Conservation (phyloP, 2,888 invertebrate genomes). For the Masnerella sp. region DNA sequence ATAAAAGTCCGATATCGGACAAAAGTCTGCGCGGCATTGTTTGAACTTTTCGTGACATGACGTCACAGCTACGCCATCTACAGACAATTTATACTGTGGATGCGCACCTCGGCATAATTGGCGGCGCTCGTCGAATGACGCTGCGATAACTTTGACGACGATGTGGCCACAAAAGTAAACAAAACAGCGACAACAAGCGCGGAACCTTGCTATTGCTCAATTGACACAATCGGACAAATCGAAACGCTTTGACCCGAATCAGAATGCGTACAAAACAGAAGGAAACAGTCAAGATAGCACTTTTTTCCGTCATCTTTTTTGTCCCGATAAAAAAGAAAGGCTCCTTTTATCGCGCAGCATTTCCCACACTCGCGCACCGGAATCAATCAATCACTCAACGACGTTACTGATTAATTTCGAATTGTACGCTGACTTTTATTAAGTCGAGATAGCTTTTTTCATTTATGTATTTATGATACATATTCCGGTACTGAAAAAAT, state of each 20-base stretch:
- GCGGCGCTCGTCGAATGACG: slow-evolving; percentile 64
- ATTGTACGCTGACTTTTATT: slow-evolving; percentile 20
- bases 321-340: too few species aligned
- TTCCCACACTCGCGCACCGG: slow-evolving; percentile 3
- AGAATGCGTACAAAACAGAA: slow-evolving; percentile 27
- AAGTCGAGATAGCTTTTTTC: too few species aligned
- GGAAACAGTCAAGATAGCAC: slow-evolving; percentile 33
- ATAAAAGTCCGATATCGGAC: slow-evolving; percentile 25
- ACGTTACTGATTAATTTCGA: slow-evolving; percentile 25
- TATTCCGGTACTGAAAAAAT: too few species aligned
- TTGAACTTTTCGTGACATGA: slow-evolving; percentile 44
- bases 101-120: slow-evolving; percentile 68
- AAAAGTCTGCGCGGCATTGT: slow-evolving; percentile 60
- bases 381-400: slow-evolving; percentile 26
- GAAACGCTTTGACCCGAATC: slow-evolving; percentile 26
- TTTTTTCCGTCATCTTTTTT: slow-evolving; percentile 21
- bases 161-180: slow-evolving; percentile 67
- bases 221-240: slow-evolving; percentile 40
- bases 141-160: slow-evolving; percentile 68
- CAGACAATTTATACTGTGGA: slow-evolving; percentile 71
- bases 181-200: slow-evolving; percentile 32
- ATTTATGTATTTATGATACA: too few species aligned
- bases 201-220: slow-evolving; percentile 27
- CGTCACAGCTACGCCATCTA: slow-evolving; percentile 61
- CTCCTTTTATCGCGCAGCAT: slow-evolving; percentile 11